A percentile compares a stretch with the other conserved stretches of the same genome.
phyloP scores from a whole-genome alignment of 2,797 vertebrate species.

The Epinephelus awoara region DNA sequence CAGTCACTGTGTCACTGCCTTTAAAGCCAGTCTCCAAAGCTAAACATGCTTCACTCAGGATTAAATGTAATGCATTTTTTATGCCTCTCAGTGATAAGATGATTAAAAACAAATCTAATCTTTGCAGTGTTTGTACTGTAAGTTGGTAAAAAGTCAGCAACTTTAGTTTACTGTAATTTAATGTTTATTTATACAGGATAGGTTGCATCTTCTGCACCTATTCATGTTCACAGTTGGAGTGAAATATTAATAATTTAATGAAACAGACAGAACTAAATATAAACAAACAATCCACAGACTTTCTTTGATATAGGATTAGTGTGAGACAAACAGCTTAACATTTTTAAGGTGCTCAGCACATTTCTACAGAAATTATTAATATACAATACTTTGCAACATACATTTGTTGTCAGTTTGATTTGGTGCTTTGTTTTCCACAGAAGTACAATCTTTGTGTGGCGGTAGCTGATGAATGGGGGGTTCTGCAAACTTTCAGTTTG shows the following conservation, averaged over 20 bases:
- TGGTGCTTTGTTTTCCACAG: too few species aligned
- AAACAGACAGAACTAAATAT: not conserved
- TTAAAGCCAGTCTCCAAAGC: not conserved
- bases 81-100: slow-evolving; percentile 16
- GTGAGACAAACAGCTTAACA: not conserved
- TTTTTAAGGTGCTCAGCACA: not conserved
- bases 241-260: not conserved
- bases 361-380: not conserved
- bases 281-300: not conserved
- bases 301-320: slow-evolving; percentile 12
- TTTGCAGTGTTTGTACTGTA: not conserved
- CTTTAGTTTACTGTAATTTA: not conserved
- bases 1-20: too few species aligned
- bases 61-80: not conserved
- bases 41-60: not conserved
- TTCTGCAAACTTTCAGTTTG: too few species aligned
- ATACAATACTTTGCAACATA: not conserved
- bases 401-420: not conserved
- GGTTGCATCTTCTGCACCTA: not conserved
- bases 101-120: slow-evolving; percentile 8
- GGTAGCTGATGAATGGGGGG: too few species aligned
- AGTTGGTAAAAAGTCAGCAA: not conserved
- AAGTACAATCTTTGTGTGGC: too few species aligned
- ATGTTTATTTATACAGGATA: not conserved
- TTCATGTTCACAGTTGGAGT: not conserved